These are phyloP conservation scores for Pheosia tremula DNA, from an alignment of 2,888 invertebrate species.

Conservation along the genomic window DNA sequence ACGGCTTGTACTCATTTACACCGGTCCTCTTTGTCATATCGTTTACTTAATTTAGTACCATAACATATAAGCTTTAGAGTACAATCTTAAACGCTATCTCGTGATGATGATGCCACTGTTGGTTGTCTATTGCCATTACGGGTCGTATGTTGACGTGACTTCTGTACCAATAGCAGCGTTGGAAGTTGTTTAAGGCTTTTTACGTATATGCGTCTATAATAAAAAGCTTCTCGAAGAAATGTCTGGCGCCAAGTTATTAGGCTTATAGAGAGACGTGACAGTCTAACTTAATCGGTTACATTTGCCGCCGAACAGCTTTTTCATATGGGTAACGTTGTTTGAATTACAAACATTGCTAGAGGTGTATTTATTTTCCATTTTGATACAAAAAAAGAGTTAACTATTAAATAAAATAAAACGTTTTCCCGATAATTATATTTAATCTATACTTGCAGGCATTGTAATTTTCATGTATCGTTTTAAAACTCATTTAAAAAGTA, in stretches of 20 bases:
- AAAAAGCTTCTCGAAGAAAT: not conserved
- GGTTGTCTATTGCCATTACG: slow-evolving; percentile 52
- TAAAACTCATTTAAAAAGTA: no score
- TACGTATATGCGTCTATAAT: slow-evolving; percentile 6
- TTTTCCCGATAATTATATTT: no score
- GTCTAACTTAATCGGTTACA: not conserved
- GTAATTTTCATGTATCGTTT: no score
- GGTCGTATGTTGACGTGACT: slow-evolving; percentile 72
- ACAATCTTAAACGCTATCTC: slow-evolving; percentile 27
- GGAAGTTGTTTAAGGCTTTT: slow-evolving; percentile 55
- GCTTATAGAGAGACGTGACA: not conserved
- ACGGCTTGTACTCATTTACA: slow-evolving; percentile 74
- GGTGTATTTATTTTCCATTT: no score
- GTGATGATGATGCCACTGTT: slow-evolving; percentile 47
- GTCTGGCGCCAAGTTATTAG: not conserved
- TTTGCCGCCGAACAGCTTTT: no score
- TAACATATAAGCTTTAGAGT: slow-evolving; percentile 40
- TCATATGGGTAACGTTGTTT: no score
- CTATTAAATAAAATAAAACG: no score
- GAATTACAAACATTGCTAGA: no score
- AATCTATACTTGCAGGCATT: no score
- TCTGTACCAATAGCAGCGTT: slow-evolving; percentile 46
- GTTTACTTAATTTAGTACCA: slow-evolving; percentile 33
- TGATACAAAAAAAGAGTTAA: no score
- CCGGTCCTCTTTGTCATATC: slow-evolving; percentile 31